These are phyloP conservation scores for Lanius ludovicianus DNA, from an alignment of 2,113 vertebrate species.

Conservation along the genomic window DNA sequence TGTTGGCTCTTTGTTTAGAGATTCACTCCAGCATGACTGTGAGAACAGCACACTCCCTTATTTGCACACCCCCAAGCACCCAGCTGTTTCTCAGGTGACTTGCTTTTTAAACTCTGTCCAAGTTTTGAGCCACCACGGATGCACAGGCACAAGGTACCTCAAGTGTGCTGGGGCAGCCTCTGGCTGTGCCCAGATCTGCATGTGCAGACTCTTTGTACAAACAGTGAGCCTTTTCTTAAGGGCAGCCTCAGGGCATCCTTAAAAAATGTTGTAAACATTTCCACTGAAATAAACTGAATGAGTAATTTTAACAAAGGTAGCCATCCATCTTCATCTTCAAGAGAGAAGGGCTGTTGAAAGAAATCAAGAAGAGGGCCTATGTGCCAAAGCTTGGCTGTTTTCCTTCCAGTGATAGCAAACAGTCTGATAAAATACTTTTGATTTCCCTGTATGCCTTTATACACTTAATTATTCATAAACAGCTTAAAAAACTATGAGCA, in stretches of 20 bases:
- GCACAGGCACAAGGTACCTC: fast-evolving
- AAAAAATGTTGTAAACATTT: not conserved
- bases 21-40: not conserved
- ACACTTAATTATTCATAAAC: not conserved
- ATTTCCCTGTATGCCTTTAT: not conserved
- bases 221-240: not conserved
- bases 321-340: not conserved
- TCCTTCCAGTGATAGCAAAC: not conserved
- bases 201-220: not conserved
- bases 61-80: not conserved
- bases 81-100: not conserved
- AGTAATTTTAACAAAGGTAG: not conserved
- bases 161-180: not conserved
- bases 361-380: not conserved
- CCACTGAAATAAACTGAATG: not conserved
- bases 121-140: not conserved
- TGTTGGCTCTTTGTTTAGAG: not conserved
- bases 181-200: not conserved
- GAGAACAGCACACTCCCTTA: not conserved
- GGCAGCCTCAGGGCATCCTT: not conserved
- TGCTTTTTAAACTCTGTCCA: not conserved
- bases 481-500: not conserved
- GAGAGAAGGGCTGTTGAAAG: not conserved
- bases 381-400: not conserved
- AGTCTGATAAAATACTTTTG: not conserved